A percentile compares a stretch with the other conserved stretches of the same genome.
phyloP scores from a whole-genome alignment of 2,113 vertebrate species.

The Microcebus tavaratra region DNA sequence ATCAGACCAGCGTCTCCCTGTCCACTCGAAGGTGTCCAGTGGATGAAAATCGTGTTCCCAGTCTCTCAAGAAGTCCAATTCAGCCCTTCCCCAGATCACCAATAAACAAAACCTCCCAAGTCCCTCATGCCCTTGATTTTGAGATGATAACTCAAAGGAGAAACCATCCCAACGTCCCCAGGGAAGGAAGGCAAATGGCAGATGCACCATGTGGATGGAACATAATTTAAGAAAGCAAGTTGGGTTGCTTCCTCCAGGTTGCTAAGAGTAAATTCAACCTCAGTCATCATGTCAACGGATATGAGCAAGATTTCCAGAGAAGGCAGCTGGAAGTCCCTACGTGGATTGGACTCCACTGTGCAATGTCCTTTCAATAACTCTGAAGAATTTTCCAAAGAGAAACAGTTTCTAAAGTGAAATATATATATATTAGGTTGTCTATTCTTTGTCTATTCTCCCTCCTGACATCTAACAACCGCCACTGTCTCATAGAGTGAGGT shows the following conservation, averaged over 20 bases:
- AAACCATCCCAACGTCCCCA: not conserved
- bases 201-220: not conserved
- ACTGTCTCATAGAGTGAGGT: too few relatives aligned
- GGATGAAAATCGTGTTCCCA: not conserved
- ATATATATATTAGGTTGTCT: too few relatives aligned
- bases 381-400: conserved; percentile 33
- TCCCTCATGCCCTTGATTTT: not conserved
- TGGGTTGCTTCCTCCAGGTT: not conserved
- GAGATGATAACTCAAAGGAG: not conserved
- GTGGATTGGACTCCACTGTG: not conserved
- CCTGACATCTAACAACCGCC: too few relatives aligned
- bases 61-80: not conserved
- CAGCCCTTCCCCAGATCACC: not conserved
- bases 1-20: not conserved
- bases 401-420: not conserved
- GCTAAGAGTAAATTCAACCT: not conserved
- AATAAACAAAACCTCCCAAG: not conserved
- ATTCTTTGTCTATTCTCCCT: too few relatives aligned
- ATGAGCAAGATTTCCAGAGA: not conserved
- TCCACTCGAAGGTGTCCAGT: not conserved
- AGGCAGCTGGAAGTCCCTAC: not conserved
- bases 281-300: not conserved
- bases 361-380: not conserved
- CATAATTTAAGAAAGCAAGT: not conserved
- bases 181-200: not conserved